phyloP scores from a whole-genome alignment of 2,888 invertebrate species.

The Clistopyga incitator region DNA sequence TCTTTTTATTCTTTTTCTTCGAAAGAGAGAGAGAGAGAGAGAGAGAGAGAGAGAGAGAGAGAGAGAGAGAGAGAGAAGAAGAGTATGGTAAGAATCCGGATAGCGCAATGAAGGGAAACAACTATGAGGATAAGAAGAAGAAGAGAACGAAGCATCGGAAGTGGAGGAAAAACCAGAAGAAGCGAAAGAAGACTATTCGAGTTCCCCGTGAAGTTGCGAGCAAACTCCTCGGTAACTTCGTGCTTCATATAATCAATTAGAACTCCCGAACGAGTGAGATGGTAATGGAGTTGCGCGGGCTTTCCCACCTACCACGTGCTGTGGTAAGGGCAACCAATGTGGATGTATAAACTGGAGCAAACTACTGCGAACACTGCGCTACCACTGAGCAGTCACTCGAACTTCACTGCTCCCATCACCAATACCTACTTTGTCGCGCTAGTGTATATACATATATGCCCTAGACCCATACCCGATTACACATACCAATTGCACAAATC shows the following conservation, averaged over 20 bases:
- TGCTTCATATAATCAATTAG: conserved; percentile 80
- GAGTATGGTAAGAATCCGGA: background rate
- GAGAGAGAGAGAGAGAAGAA: no score
- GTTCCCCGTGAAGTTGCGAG: conserved; percentile 69
- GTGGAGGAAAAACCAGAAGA: conserved; percentile 45
- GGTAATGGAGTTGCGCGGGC: conserved; percentile 77
- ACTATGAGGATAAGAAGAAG: conserved; percentile 9
- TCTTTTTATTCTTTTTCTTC: no score
- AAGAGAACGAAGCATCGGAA: conserved; percentile 26
- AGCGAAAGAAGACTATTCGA: conserved; percentile 51
- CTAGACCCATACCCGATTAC: background rate
- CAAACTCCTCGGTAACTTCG: conserved; percentile 73
- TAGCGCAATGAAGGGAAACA: background rate
- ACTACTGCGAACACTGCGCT: conserved; percentile 70
- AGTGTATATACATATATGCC: background rate
- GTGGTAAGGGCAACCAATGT: background rate
- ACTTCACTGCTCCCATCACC: conserved; percentile 24
- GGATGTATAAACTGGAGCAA: conserved; percentile 78
- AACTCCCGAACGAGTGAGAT: conserved; percentile 76
- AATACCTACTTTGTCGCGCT: conserved; percentile 24
- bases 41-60: no score
- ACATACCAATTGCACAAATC: background rate
- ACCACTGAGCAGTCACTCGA: conserved; percentile 57
- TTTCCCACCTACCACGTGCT: conserved; percentile 24
- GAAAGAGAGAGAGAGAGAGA: no score